Evolutionary conservation across 1,140 invertebrate species (phyloP), one percentile per base, ranked within the genome.

Genomic region (Drosophila arawakana): DNA sequence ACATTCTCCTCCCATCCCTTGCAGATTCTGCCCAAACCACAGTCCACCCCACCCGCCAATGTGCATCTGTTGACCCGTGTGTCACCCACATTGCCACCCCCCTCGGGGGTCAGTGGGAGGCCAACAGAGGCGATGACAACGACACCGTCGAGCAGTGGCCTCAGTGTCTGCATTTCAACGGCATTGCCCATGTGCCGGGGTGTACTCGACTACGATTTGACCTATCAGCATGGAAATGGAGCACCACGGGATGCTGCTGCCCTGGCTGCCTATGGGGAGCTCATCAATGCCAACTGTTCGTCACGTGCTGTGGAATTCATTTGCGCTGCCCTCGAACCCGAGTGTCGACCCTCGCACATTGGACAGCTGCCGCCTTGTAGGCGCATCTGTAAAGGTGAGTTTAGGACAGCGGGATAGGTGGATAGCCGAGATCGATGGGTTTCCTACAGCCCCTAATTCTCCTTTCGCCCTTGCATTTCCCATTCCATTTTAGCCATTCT

Each of bases 261-360:
- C 1, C 57, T 85, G 61, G 52, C 57, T 0, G 80, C 83, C 35
- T 92, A 92, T 41, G 62, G 91, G 54, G 93, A 93, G 52, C 80
- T 95, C n/a, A 92, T 95, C 15, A 90, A 93, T 34, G 94, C 94
- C 9, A 94, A 94, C 58, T 96, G 95, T 81, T 95, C 95, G 72
- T 92, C 93, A 2, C 92, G 95, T 7, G 93, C 94, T 0, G 92
- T 93, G 18, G 94, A 95, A 70, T 95, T 95, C 80, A 79, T 94
- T 4, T 96, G 95, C 77, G 93, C 94, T 2, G 91, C 95, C 21
- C 88, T 96, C 39, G 95, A 96, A 79, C 95, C 95, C 0, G 94
- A 95, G 57, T 96, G 95, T 84, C 93, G 93, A 41, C 94, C 94
- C 1, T 90, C 92, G 39, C 94, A 94, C 1, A 93, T 93, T 68